A percentile compares a stretch with the other conserved stretches of the same genome.
phyloP scores from a whole-genome alignment of 2,888 invertebrate species.

The Cataglyphis rosenhaueri region DNA sequence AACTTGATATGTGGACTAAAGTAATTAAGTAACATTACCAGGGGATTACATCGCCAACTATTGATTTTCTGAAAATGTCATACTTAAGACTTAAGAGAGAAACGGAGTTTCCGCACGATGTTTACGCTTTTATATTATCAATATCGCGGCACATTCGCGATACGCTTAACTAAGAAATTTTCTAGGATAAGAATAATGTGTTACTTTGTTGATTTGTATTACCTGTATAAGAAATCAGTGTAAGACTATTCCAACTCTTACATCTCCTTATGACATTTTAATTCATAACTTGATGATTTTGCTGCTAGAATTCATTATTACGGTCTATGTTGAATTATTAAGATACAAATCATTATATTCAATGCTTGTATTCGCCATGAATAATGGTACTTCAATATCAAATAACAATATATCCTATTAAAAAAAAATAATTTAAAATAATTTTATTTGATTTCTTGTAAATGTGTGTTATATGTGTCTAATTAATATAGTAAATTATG shows the following conservation, averaged over 20 bases:
- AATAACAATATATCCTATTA: neutral
- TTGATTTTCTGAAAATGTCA: constrained; percentile 35
- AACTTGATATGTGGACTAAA: constrained; percentile 25
- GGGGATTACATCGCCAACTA: constrained; percentile 6
- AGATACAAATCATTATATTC: neutral
- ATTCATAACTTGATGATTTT: constrained; percentile 24
- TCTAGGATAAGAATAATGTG: constrained; percentile 19
- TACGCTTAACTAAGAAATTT: constrained; percentile 27
- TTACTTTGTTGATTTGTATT: neutral
- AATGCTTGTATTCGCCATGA: neutral
- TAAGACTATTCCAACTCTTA: neutral
- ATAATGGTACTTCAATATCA: neutral
- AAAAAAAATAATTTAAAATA: neutral
- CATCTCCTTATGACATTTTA: constrained; percentile 25
- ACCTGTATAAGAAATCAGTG: constrained; percentile 15
- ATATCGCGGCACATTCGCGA: constrained; percentile 1
- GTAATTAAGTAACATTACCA: constrained; percentile 27
- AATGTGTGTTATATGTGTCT: too few relatives aligned
- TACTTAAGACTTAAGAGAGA: constrained; percentile 18
- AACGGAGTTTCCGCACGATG: neutral
- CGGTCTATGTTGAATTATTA: constrained; percentile 1
- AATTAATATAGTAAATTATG: neutral
- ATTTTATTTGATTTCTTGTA: neutral
- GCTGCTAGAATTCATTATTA: constrained; percentile 7
- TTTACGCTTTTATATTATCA: constrained; percentile 43